phyloP scores from a whole-genome alignment of 2,113 vertebrate genomes.

The Amphiprion ocellaris region DNA sequence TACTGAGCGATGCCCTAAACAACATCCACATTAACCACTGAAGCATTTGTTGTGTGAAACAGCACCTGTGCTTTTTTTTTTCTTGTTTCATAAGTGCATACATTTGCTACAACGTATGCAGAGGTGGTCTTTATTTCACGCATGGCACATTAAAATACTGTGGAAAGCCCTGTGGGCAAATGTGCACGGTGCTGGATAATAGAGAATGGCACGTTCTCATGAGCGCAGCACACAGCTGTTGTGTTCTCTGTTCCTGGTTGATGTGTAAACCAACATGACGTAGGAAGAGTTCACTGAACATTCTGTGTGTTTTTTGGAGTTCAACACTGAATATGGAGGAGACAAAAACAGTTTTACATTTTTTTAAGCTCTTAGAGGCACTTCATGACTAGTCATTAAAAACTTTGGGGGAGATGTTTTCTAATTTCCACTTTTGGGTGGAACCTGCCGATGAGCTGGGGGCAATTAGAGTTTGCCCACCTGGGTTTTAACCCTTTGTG shows the following conservation, averaged over 20 bases:
- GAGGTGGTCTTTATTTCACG: conserved; percentile 2
- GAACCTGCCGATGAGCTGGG: no score
- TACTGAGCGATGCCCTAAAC: neutral
- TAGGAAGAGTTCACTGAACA: neutral
- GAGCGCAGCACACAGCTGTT: neutral
- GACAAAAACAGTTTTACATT: neutral
- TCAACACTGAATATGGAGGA: neutral
- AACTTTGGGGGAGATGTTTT: no score
- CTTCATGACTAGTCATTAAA: no score
- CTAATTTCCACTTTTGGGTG: no score
- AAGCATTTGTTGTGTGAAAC: neutral
- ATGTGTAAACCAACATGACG: neutral
- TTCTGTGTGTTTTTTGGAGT: neutral
- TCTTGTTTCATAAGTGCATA: neutral
- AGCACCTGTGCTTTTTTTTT: neutral
- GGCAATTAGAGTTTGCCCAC: no score
- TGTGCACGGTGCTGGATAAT: neutral
- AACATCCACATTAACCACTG: neutral
- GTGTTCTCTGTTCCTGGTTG: neutral
- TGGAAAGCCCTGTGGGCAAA: conserved; percentile 11
- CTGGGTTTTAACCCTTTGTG: no score
- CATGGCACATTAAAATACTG: neutral
- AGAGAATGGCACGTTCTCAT: neutral
- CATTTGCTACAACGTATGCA: conserved; percentile 15
- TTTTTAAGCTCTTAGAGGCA: neutral